These are phyloP conservation scores for Ectobius pallidus DNA, from an alignment of 2,888 invertebrate genomes.

Conservation along the genomic window DNA sequence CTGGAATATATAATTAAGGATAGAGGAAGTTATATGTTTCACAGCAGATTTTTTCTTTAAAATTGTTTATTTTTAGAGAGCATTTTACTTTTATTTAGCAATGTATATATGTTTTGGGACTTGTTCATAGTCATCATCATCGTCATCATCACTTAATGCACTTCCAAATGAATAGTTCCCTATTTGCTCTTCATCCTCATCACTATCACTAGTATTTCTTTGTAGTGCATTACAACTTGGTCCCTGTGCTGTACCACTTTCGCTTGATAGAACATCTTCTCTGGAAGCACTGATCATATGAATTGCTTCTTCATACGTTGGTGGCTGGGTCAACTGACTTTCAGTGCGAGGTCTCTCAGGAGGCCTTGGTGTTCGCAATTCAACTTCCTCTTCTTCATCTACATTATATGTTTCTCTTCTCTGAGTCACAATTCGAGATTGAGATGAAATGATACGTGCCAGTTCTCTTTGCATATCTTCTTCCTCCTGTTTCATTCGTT, in stretches of 20 bases:
- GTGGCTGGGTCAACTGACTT: slow-evolving; percentile 29
- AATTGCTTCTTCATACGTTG: slow-evolving; percentile 37
- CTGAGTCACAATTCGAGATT: neutral
- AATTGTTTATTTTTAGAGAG: too few relatives aligned
- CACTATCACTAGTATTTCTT: neutral
- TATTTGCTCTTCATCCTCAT: neutral
- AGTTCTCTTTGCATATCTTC: neutral
- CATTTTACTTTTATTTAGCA: too few relatives aligned
- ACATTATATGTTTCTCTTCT: neutral
- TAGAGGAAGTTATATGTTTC: too few relatives aligned
- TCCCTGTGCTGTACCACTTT: neutral
- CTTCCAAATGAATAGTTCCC: neutral
- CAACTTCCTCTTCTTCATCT: neutral
- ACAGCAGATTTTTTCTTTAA: too few relatives aligned
- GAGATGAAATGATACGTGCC: neutral
- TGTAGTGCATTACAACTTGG: too few relatives aligned
- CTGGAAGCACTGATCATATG: slow-evolving; percentile 10
- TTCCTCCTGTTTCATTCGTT: neutral
- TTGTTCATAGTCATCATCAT: too few relatives aligned
- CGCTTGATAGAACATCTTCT: slow-evolving; percentile 6
- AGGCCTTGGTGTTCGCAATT: neutral
- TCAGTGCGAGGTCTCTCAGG: neutral
- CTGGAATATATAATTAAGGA: too few relatives aligned
- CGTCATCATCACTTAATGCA: neutral
- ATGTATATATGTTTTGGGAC: too few relatives aligned